These are phyloP conservation scores for Centrocercus urophasianus DNA, from an alignment of 2,113 vertebrate species.

Conservation along the genomic window DNA sequence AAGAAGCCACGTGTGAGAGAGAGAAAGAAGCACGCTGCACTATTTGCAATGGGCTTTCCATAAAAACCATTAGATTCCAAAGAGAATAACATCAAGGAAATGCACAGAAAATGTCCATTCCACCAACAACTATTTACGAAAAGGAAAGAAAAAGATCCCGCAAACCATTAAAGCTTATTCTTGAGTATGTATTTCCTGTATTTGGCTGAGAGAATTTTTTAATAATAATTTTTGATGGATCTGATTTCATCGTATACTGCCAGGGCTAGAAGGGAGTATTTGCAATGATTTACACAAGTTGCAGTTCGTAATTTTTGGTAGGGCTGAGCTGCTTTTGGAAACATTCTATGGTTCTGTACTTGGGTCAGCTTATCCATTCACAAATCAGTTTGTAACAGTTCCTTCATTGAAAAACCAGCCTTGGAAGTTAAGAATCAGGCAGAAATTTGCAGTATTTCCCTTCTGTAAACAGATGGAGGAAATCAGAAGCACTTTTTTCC, in stretches of 20 bases:
- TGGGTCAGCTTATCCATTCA: not conserved
- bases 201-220: not conserved
- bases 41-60: not conserved
- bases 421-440: slow-evolving; percentile 16
- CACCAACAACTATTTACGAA: not conserved
- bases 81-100: slow-evolving; percentile 3
- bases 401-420: not conserved
- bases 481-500: slow-evolving; percentile 29
- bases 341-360: not conserved
- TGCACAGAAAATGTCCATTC: not conserved
- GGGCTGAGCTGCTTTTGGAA: not conserved
- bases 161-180: not conserved
- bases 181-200: not conserved
- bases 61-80: not conserved
- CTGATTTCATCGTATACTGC: not conserved
- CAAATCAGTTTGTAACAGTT: not conserved
- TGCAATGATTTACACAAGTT: not conserved
- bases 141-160: not conserved
- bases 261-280: not conserved
- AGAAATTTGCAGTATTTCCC: slow-evolving; percentile 31
- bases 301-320: not conserved
- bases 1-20: not conserved
- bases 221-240: not conserved
- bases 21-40: not conserved
- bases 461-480: slow-evolving; percentile 36